A percentile compares a stretch with the other conserved stretches of the same genome.
phyloP scores from a whole-genome alignment of 1,140 invertebrate species.

The Triops longicaudatus region DNA sequence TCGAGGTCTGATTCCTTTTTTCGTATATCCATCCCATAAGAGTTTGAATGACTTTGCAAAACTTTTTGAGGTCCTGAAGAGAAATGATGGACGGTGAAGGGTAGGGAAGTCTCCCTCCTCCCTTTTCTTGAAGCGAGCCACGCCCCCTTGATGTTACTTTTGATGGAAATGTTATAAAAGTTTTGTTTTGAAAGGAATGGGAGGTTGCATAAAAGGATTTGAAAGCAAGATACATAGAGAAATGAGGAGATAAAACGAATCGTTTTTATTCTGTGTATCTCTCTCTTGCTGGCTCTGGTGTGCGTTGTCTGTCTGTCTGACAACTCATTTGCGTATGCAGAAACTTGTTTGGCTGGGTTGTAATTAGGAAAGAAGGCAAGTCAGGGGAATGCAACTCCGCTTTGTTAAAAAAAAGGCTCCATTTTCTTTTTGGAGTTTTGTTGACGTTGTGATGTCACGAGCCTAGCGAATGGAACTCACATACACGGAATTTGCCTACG shows the following conservation, averaged over 20 bases:
- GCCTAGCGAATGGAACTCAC: background rate
- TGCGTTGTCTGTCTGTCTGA: background rate
- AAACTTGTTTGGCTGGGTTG: background rate
- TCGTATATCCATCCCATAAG: background rate
- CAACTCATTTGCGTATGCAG: conserved; percentile 11
- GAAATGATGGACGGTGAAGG: background rate
- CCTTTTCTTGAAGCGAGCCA: background rate
- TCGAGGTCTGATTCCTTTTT: background rate
- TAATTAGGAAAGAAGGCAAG: conserved; percentile 1
- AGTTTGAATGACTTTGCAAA: background rate
- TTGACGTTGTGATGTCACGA: background rate
- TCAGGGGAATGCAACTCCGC: background rate
- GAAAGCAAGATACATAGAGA: background rate
- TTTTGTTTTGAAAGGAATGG: background rate
- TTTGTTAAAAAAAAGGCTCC: background rate
- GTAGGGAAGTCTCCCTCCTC: background rate
- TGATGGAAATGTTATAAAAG: conserved; percentile 14
- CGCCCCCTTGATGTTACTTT: conserved; percentile 8
- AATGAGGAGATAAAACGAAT: no score
- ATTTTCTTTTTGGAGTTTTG: background rate
- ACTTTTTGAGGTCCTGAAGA: background rate
- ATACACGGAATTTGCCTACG: no score
- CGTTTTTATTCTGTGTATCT: no score
- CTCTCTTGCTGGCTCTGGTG: no score
- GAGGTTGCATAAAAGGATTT: no score